A percentile compares a stretch with the other conserved stretches of the same genome.
phyloP scores from a whole-genome alignment of 2,888 invertebrate genomes.

The Torymus texanus region DNA sequence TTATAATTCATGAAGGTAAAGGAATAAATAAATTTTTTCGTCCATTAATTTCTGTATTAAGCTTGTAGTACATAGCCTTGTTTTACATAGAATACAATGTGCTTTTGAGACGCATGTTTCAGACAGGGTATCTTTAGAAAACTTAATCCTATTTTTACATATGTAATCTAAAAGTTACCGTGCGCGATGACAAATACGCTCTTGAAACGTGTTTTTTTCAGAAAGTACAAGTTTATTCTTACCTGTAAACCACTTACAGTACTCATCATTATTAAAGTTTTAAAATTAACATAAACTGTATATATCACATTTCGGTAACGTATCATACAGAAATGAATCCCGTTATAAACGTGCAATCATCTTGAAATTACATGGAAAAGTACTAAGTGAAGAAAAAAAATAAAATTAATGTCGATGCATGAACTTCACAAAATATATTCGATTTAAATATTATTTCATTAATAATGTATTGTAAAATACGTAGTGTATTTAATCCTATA shows the following conservation, averaged over 20 bases:
- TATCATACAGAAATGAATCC: conserved; percentile 48
- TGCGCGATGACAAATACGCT: conserved; percentile 27
- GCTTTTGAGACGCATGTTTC: conserved; percentile 50
- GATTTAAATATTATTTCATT: conserved; percentile 1
- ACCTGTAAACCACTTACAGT: conserved; percentile 26
- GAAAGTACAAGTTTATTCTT: conserved; percentile 47
- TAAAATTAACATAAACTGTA: conserved; percentile 44
- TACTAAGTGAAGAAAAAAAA: conserved; percentile 9
- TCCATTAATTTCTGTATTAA: conserved; percentile 50
- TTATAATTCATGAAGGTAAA: no score
- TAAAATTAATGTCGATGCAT: conserved; percentile 10
- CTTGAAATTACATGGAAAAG: conserved; percentile 24
- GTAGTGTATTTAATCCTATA: conserved; percentile 1
- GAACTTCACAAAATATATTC: conserved; percentile 23
- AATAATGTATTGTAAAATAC: neutral
- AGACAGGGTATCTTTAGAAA: conserved; percentile 50
- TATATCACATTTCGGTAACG: conserved; percentile 58
- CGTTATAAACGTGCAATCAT: conserved; percentile 1
- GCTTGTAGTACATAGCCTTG: conserved; percentile 48
- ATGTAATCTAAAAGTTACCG: conserved; percentile 50
- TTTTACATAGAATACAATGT: conserved; percentile 53
- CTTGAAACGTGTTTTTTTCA: conserved; percentile 44
- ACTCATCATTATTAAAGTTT: conserved; percentile 25
- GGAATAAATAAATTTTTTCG: neutral
- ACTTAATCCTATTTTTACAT: conserved; percentile 57